These are phyloP conservation scores for Protodeltote pygarga DNA, from an alignment of 2,888 invertebrate genomes.

Conservation along the genomic window DNA sequence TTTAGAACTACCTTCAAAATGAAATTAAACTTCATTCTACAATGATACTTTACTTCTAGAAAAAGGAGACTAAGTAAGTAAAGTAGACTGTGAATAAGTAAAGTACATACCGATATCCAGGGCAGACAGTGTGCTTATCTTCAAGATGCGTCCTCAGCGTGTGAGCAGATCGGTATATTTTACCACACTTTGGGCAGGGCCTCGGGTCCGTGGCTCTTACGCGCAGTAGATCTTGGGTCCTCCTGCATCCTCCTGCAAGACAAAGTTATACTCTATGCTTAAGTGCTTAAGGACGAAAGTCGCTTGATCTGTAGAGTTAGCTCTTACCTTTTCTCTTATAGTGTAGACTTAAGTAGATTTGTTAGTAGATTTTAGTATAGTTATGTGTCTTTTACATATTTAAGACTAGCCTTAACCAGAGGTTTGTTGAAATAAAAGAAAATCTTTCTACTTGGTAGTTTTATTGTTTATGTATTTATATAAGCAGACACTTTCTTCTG, in stretches of 20 bases:
- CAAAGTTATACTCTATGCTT: constrained; percentile 16
- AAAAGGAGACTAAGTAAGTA: too few relatives aligned
- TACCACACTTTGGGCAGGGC: constrained; percentile 97
- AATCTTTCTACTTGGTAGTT: constrained; percentile 83
- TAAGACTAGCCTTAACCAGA: background rate
- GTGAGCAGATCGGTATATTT: constrained; percentile 96
- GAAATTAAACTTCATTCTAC: too few relatives aligned
- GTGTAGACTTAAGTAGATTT: constrained; percentile 28
- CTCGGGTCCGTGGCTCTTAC: constrained; percentile 97
- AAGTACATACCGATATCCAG: constrained; percentile 89
- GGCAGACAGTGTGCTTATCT: constrained; percentile 97
- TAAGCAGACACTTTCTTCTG: constrained; percentile 85
- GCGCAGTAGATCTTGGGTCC: constrained; percentile 94
- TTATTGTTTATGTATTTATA: constrained; percentile 82
- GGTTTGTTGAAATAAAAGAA: constrained; percentile 39
- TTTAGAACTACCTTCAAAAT: too few relatives aligned
- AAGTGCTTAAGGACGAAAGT: background rate
- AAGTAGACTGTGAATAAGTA: background rate
- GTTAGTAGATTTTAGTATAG: constrained; percentile 25
- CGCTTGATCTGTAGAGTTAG: constrained; percentile 9
- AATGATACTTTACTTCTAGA: too few relatives aligned
- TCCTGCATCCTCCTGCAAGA: constrained; percentile 88
- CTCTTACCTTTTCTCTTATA: constrained; percentile 47
- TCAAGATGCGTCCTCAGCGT: constrained; percentile 96
- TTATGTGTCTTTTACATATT: background rate